phyloP scores from a whole-genome alignment of 2,113 vertebrate species.

The Stomatorhinus ivindoensis region DNA sequence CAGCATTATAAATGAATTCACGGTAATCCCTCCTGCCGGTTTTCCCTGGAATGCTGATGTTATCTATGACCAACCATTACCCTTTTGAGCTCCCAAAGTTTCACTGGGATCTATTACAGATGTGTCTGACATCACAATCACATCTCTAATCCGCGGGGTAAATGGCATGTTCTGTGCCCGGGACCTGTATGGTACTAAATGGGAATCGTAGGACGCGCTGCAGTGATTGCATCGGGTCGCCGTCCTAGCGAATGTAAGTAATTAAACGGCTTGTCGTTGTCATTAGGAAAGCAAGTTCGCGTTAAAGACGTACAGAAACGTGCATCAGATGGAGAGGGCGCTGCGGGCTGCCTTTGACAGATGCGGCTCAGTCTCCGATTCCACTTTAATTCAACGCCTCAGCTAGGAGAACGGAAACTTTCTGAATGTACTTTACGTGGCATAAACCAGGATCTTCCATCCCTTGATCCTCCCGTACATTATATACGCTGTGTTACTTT shows the following conservation, averaged over 20 bases:
- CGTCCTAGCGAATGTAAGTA: background rate
- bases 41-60: constrained; percentile 50
- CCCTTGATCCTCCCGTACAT: background rate
- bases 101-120: constrained; percentile 3
- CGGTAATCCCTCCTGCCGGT: constrained; percentile 33
- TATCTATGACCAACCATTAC: constrained; percentile 40
- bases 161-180: background rate
- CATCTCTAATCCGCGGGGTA: background rate
- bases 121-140: background rate
- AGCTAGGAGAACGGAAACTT: background rate
- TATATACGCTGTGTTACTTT: background rate
- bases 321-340: too few species aligned
- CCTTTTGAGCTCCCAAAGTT: constrained; percentile 51
- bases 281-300: background rate
- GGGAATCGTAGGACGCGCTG: background rate
- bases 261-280: background rate
- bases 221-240: background rate
- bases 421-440: background rate
- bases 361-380: background rate
- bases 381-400: background rate
- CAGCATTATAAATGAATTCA: constrained; percentile 6
- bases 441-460: background rate
- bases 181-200: background rate
- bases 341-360: background rate
- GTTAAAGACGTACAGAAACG: background rate